phyloP scores from a whole-genome alignment of 2,888 invertebrate species.

The Leptopilina syphax region DNA sequence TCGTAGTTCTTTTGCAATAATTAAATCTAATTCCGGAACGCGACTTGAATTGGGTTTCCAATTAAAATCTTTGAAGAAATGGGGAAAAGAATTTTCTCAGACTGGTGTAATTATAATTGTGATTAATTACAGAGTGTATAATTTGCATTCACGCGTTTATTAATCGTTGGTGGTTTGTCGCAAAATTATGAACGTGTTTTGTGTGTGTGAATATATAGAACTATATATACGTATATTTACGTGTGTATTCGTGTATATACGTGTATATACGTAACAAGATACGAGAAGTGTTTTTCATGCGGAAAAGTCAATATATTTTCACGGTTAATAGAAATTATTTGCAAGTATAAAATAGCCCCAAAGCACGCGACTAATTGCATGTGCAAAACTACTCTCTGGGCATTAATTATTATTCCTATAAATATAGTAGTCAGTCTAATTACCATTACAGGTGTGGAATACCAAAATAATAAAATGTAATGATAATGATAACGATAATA shows the following conservation, averaged over 20 bases:
- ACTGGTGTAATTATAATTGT: not conserved
- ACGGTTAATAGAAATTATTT: conserved; percentile 38
- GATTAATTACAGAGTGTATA: not conserved
- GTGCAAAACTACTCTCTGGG: not conserved
- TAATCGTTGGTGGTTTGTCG: conserved; percentile 11
- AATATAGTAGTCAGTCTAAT: conserved; percentile 4
- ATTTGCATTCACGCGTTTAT: conserved; percentile 11
- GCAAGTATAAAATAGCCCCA: conserved; percentile 17
- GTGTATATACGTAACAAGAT: not conserved
- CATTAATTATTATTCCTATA: conserved; percentile 24
- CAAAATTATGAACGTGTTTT: not conserved
- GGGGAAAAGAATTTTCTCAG: not conserved
- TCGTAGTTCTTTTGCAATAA: not conserved
- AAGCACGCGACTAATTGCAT: conserved; percentile 30
- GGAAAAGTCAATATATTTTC: conserved; percentile 32
- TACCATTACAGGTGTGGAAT: conserved; percentile 19
- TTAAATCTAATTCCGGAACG: conserved; percentile 4
- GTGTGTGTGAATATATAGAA: too few relatives aligned
- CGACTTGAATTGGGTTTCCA: conserved; percentile 2
- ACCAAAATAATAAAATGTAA: conserved; percentile 34
- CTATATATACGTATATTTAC: not conserved
- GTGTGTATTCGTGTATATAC: too few relatives aligned
- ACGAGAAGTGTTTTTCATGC: conserved; percentile 15
- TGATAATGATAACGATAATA: conserved; percentile 32
- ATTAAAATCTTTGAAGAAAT: not conserved